Conservation (phyloP, 2,113 vertebrate species). For the Polyodon spathula region DNA sequence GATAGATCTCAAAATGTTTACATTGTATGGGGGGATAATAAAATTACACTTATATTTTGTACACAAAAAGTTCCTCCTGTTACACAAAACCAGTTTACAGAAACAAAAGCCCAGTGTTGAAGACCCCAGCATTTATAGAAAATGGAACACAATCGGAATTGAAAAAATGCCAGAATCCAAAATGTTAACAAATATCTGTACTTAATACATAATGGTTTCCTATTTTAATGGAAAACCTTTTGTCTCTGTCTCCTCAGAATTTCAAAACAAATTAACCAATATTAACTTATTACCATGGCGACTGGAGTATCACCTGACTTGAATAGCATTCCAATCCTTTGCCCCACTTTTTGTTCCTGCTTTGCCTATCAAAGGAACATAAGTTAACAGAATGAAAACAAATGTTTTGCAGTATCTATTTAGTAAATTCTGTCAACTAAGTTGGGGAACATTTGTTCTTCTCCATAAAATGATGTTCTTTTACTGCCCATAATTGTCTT, state of each 20-base stretch:
- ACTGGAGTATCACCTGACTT: background rate
- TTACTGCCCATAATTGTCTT: no score
- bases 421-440: no score
- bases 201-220: background rate
- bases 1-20: no score
- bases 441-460: no score
- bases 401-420: background rate
- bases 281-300: background rate
- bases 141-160: background rate
- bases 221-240: slow-evolving; percentile 1
- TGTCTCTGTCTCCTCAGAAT: background rate
- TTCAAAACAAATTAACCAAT: slow-evolving; percentile 6
- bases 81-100: no score
- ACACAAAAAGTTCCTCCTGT: no score
- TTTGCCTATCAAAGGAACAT: background rate
- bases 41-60: no score
- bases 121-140: no score
- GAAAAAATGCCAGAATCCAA: background rate
- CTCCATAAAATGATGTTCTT: no score
- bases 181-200: background rate
- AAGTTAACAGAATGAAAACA: background rate
- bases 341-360: background rate
- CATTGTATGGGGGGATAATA: no score
- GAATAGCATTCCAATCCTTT: background rate
- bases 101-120: no score